Evolutionary conservation across 1,140 invertebrate species (phyloP), one percentile per base, ranked within the genome.

Genomic region (Drosophila prosaltans): DNA sequence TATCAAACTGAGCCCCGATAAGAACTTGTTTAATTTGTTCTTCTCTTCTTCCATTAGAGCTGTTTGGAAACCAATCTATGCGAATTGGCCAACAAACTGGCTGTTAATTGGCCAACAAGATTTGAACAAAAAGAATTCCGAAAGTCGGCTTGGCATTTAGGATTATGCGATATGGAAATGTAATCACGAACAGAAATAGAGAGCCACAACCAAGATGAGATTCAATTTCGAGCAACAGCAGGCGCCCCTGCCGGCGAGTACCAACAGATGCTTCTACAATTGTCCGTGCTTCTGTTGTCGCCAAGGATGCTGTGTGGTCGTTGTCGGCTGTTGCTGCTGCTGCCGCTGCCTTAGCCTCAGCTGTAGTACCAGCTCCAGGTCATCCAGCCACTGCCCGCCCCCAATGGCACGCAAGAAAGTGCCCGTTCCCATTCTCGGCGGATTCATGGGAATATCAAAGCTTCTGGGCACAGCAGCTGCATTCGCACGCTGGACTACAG

Each of bases 281-380:
- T 89, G 84, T 11, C 59, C 76, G n/a, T 89, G 84, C 48, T 59
- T 75, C 10, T 89, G 84, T 28, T 89, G 84, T 41, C 81, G 74
- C 0, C 81, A 89, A 21, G 84, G 84, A 71, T 89, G 84, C 55
- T 89, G 84, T 36, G 69, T 89, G 8, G 60, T 73, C 5, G 55
- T 69, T 16, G 54, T 61, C 4, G 72, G 63, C 39, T 84, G 84
- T 39, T 88, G 80, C 24, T 84, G 74, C 55, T 81, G 69, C 67
- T 84, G 76, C 26, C 41, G 69, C 67, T 81, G 76, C 26, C 48
- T 58, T 16, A 78, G 43, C 74, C 65, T 55, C 0, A 70, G 65
- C 9, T 68, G 65, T 26, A 72, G 74, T 54, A 64, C 32, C 26
- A 55, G 28, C 55, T 61, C 24, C 39, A 55, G 30, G 26, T 45